Base-by-base conservation (phyloP, 2,797 vertebrate genomes). In the Aplochiton taeniatus region DNA sequence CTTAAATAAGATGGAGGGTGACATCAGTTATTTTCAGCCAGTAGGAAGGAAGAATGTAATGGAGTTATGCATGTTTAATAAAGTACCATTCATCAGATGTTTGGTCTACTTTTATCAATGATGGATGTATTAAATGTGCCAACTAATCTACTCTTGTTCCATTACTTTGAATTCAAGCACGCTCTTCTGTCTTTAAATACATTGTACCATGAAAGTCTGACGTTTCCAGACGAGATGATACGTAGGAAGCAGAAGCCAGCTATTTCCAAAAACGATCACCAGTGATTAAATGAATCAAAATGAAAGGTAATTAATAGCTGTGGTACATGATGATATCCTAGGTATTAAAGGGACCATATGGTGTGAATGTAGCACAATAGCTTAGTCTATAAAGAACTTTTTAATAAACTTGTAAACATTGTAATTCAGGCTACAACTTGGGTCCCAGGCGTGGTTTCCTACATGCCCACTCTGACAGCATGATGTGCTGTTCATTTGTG, bases 1-100 rank as follows among this genome's bases (percentile, higher is more conserved):
- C 13, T 16, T 14, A 41, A 53, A 63, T 13, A 8, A 57, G 20
- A 50, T 12, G n/a, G 13, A 2, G 18, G 49, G 53, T 61, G 61
- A 76, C 0, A 11, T 57, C 45, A 59, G 50, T 18, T 48, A 68
- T 43, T 63, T 68, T 42, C 54, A 69, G 54, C 55, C 11, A 50
- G 45, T 44, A 59, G 18, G 64, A 65, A 66, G 45, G 70, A 65
- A 47, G 66, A 62, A 47, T 58, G 48, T 77, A 80, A 89, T 72
- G 51, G 52, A 69, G 45, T 65, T 77, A 63, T 84, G 0, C 52
- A 86, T 86, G 71, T 86, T 87, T 86, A 79, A 87, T 75, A 44
- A n/a, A 62, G 10, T 12, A 53, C 56, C 68, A 83, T 87, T 77
- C 83, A 49, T 85, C 70, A 77, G 42, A 44, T 68, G 67, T 79